Evolutionary conservation across 2,113 vertebrate genomes (phyloP).

Genomic region (Tylochromis polylepis): DNA sequence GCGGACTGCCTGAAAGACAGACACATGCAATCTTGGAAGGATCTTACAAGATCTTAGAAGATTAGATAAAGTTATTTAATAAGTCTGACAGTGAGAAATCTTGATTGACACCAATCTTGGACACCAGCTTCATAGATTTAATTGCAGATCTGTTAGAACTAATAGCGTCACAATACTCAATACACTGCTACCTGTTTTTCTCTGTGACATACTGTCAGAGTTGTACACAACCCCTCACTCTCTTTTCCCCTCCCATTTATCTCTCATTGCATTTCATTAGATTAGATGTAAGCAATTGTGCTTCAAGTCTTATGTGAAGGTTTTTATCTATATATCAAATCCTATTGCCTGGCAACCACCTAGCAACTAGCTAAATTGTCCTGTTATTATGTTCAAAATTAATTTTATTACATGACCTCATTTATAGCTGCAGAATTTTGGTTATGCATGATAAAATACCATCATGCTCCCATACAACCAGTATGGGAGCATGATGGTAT

Average conservation of each 20-base stretch:
- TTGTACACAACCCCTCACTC: background rate
- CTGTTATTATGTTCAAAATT: no score
- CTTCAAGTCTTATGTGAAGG: background rate
- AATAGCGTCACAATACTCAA: background rate
- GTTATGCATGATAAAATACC: no score
- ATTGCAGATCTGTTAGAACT: background rate
- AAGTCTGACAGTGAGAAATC: background rate
- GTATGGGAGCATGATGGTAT: no score
- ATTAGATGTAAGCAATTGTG: background rate
- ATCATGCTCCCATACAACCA: no score
- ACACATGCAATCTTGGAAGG: conserved; percentile 1
- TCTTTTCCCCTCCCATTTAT: background rate
- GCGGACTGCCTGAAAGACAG: background rate
- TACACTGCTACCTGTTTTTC: background rate
- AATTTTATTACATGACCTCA: no score
- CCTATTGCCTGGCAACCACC: no score
- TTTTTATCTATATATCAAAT: no score
- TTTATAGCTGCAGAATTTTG: no score
- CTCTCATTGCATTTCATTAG: background rate
- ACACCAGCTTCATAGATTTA: background rate
- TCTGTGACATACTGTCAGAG: background rate
- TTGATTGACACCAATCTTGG: background rate
- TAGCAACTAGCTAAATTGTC: no score
- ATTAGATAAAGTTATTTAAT: conserved; percentile 38
- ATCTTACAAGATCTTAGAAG: conserved; percentile 7